Evolutionary conservation across 2,888 invertebrate species (phyloP).

Genomic region (Ennomos erosarius): DNA sequence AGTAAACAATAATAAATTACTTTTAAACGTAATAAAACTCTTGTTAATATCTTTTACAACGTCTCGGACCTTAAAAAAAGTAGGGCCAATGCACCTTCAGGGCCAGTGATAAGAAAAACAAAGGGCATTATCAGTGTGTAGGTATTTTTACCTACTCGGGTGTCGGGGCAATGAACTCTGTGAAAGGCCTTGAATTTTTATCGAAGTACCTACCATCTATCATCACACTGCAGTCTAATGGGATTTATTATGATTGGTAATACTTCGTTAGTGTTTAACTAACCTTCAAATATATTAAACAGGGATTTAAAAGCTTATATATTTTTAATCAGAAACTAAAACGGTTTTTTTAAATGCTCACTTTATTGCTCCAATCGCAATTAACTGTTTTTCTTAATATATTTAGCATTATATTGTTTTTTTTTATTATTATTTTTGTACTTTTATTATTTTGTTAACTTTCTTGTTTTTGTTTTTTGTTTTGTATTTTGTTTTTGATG

Average conservation of each 20-base stretch:
- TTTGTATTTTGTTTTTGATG: too few relatives aligned
- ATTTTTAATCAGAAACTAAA: too few relatives aligned
- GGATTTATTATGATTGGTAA: conserved; percentile 3
- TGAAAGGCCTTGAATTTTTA: conserved; percentile 53
- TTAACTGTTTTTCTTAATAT: too few relatives aligned
- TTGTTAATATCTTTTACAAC: conserved; percentile 40
- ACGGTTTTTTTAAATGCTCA: too few relatives aligned
- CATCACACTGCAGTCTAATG: conserved; percentile 6
- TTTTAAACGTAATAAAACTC: conserved; percentile 40
- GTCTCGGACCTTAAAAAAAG: conserved; percentile 61
- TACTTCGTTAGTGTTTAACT: conserved; percentile 1
- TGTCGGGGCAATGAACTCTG: conserved; percentile 40
- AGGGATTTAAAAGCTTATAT: too few relatives aligned
- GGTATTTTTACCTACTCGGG: conserved; percentile 46
- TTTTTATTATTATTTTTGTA: too few relatives aligned
- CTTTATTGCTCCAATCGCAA: too few relatives aligned
- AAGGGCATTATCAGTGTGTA: conserved; percentile 60
- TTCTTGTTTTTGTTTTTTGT: too few relatives aligned
- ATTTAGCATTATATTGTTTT: too few relatives aligned
- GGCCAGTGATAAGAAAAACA: conserved; percentile 69
- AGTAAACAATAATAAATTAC: conserved; percentile 30
- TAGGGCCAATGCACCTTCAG: conserved; percentile 74
- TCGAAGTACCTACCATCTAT: conserved; percentile 21
- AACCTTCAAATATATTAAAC: too few relatives aligned
- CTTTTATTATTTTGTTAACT: too few relatives aligned